Base-by-base conservation (phyloP, 2,113 vertebrate species). In the Sula dactylatra region DNA sequence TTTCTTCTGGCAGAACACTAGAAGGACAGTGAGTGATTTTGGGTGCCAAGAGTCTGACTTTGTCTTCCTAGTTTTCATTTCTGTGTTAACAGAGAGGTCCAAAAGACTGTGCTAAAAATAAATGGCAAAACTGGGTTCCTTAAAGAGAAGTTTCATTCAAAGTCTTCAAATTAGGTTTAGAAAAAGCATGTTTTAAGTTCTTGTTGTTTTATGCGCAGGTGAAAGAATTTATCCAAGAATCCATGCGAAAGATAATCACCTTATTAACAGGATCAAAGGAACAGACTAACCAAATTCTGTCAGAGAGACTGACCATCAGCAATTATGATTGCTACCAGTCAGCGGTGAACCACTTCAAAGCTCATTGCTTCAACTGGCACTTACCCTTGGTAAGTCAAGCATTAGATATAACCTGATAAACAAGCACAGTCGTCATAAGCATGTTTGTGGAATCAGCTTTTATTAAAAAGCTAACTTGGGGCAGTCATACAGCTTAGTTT, bases 361-460 rank as follows among this genome's bases (percentile, higher is more conserved):
- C 91, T 18, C 98, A 13, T 90, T 99, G 99, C 97, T 99, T 99
- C 98, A 99, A 99, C 98, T 99, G 99, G 99, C 99, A 99, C 94
- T 94, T 97, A 18, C 7, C 98, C 5, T 77, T 97, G 98, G 99
- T 99, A 97, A 97, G 96, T 76, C 44, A 45, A 10, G 69, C 22
- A 3, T 64, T 62, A 73, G 77, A 45, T 65, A 31, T 7, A 84
- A 70, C 34, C 24, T 50, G 65, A 56, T 47, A 56, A 45, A 62
- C 45, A 52, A 73, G 38, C 61, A 45, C 44, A 52, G 47, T 52
- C 47, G 34, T 50, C 45, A n/a, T 40, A 62, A 47, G 26, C 50
- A 79, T 2, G 5, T 77, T 36, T 93, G 71, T 50, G 82, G 74
- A 92, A 62, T 21, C n/a, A 65, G 19, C 55, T 94, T 88, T 78